Evolutionary conservation across 2,888 invertebrate species (phyloP).

Genomic region (Sminthurinus aureus): DNA sequence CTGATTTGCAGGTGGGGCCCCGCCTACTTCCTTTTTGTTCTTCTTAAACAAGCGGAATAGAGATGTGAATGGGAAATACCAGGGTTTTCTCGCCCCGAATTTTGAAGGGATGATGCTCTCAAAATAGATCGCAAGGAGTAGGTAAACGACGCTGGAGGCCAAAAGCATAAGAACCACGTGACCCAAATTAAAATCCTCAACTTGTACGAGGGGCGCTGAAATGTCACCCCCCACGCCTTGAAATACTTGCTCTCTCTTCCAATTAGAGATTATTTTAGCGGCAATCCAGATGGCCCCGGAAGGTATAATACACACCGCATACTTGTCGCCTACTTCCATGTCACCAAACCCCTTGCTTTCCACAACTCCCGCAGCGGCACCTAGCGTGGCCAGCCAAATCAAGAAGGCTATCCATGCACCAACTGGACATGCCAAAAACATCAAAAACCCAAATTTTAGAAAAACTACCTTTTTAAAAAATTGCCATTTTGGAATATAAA

Average conservation of each 20-base stretch:
- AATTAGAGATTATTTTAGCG: no score
- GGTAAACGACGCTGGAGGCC: not conserved
- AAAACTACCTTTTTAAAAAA: no score
- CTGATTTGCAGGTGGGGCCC: not conserved
- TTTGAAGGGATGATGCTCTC: not conserved
- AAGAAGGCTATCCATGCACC: not conserved
- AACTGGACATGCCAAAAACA: not conserved
- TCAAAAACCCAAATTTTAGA: not conserved
- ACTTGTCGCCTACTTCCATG: no score
- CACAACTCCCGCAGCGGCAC: not conserved
- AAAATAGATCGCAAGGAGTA: not conserved
- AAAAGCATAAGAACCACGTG: not conserved
- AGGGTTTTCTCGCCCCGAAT: not conserved
- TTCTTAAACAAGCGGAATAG: no score
- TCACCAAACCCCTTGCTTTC: not conserved
- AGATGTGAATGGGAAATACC: not conserved
- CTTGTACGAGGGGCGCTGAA: no score
- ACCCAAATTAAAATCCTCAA: not conserved
- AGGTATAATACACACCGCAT: no score
- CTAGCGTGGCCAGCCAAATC: not conserved
- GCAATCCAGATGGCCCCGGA: no score
- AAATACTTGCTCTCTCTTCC: no score
- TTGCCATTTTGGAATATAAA: not conserved
- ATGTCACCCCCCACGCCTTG: no score
- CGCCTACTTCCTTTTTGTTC: not conserved